phyloP scores from a whole-genome alignment of 2,888 invertebrate genomes.

The Oscheius myriophilus region DNA sequence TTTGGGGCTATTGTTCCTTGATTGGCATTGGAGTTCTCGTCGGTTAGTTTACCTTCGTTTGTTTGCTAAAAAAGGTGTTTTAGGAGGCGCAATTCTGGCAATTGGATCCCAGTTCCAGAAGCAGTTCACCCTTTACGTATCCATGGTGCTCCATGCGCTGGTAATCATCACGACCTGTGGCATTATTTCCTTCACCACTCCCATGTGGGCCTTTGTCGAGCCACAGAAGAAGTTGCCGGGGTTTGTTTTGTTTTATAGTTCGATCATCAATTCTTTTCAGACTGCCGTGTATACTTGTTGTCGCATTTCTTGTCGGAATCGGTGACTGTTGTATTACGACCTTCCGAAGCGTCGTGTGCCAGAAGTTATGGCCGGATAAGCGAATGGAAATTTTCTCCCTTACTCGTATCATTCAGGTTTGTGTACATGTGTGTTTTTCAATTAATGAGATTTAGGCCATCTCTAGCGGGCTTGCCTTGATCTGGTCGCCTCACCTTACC shows the following conservation, averaged over 20 bases:
- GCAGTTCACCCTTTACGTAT: not conserved
- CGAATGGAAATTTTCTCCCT: conserved; percentile 39
- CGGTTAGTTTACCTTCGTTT: not conserved
- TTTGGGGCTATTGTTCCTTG: not conserved
- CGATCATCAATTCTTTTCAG: conserved; percentile 15
- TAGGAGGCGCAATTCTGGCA: not conserved
- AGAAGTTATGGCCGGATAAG: conserved; percentile 38
- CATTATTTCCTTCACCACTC: too few species aligned
- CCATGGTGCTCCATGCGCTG: not conserved
- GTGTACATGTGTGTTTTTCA: too few species aligned
- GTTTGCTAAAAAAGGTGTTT: not conserved
- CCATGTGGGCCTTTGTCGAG: too few species aligned
- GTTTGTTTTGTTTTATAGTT: too few species aligned
- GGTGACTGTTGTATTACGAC: conserved; percentile 41
- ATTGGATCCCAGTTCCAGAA: not conserved
- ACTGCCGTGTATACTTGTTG: conserved; percentile 26
- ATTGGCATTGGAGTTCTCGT: not conserved
- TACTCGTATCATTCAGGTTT: conserved; percentile 39
- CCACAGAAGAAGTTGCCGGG: too few species aligned
- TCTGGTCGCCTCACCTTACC: too few species aligned
- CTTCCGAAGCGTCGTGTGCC: conserved; percentile 38
- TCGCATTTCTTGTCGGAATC: conserved; percentile 40
- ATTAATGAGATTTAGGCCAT: too few species aligned
- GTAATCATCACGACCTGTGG: too few species aligned
- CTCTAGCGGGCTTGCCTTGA: too few species aligned